Percentiles rank a stretch among this genome's conserved stretches.
Evolutionary conservation across 2,113 vertebrate species (phyloP).

Genomic region (Elaphurus davidianus): DNA sequence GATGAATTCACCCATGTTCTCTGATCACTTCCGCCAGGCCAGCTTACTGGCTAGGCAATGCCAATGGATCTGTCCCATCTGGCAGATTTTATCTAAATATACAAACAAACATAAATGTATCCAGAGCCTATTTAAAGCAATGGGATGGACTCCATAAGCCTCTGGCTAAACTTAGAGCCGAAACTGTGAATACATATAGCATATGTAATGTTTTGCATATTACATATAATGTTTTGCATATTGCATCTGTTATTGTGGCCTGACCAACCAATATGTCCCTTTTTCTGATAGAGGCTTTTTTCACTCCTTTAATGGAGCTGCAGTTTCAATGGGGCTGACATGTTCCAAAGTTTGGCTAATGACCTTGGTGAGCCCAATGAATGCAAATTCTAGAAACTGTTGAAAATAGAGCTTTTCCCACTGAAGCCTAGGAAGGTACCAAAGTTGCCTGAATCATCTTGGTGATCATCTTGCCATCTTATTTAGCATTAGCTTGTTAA

Average conservation of each 20-base stretch:
- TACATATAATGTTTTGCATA: background rate
- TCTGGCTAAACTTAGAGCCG: conserved; percentile 1
- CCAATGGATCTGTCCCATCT: conserved; percentile 38
- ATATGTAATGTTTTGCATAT: conserved; percentile 17
- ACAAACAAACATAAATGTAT: conserved; percentile 56
- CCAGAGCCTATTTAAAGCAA: background rate
- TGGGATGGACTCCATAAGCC: conserved; percentile 23
- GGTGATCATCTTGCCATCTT: background rate
- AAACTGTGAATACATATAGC: conserved; percentile 17
- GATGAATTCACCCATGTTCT: conserved; percentile 55
- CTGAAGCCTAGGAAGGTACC: background rate
- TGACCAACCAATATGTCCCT: background rate
- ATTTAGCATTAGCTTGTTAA: background rate
- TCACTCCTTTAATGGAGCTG: background rate
- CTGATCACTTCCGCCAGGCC: conserved; percentile 47
- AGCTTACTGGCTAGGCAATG: background rate
- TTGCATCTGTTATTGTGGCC: background rate
- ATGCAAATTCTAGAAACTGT: background rate
- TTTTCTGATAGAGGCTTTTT: background rate
- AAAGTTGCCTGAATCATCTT: background rate
- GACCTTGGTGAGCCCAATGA: background rate
- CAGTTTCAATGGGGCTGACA: background rate
- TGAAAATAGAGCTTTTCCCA: background rate
- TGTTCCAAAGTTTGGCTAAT: background rate
- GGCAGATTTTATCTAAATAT: conserved; percentile 52